Evolutionary conservation across 2,797 vertebrate genomes (phyloP).

Genomic region (Microcaecilia unicolor): DNA sequence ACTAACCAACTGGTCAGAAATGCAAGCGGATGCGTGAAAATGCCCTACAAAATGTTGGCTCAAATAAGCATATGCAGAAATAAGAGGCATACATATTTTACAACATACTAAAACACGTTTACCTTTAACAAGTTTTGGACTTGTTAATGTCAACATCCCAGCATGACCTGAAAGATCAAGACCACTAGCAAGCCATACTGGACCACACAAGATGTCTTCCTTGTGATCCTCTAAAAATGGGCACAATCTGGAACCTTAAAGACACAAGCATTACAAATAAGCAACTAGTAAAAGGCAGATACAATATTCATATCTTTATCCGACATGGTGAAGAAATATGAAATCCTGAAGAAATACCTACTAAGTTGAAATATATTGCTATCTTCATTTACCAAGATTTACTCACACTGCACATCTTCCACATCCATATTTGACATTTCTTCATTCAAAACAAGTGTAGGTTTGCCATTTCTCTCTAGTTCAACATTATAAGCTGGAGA

Average conservation of each 20-base stretch:
- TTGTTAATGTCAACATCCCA: slow-evolving; percentile 94
- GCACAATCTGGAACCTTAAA: slow-evolving; percentile 83
- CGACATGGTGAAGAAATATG: too few relatives aligned
- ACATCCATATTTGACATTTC: slow-evolving; percentile 97
- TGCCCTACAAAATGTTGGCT: too few relatives aligned
- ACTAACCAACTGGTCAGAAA: too few relatives aligned
- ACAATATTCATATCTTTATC: slow-evolving; percentile 1
- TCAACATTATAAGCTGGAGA: slow-evolving; percentile 79
- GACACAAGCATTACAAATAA: slow-evolving; percentile 1
- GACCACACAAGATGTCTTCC: slow-evolving; percentile 94
- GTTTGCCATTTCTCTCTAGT: slow-evolving; percentile 83
- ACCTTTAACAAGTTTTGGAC: slow-evolving; percentile 97
- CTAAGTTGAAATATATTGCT: too few relatives aligned
- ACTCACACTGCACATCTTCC: slow-evolving; percentile 83
- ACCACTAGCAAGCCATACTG: slow-evolving; percentile 93
- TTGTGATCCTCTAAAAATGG: slow-evolving; percentile 94
- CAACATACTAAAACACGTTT: too few relatives aligned
- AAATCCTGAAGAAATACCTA: too few relatives aligned
- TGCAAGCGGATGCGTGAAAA: too few relatives aligned
- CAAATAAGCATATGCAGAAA: too few relatives aligned
- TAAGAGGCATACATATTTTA: too few relatives aligned
- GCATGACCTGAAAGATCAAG: slow-evolving; percentile 95
- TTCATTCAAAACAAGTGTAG: slow-evolving; percentile 72
- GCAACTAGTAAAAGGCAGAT: neutral
- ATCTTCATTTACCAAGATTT: slow-evolving; percentile 15